Evolutionary conservation across 2,888 invertebrate genomes (phyloP).

Genomic region (Mamestra brassicae): DNA sequence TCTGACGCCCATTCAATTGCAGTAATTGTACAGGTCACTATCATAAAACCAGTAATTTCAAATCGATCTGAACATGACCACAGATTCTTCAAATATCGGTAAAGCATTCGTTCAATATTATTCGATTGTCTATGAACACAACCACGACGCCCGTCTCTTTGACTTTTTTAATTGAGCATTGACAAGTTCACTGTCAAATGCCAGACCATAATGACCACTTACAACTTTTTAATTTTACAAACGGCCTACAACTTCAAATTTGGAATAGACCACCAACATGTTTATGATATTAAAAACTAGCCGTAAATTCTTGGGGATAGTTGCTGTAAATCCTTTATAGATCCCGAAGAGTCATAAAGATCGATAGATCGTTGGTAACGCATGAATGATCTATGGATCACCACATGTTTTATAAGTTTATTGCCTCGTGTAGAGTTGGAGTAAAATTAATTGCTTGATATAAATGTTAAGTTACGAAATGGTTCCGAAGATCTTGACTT

Average conservation of each 20-base stretch:
- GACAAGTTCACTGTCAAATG: constrained; percentile 53
- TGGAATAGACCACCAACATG: constrained; percentile 76
- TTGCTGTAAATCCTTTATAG: constrained; percentile 79
- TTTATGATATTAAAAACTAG: constrained; percentile 74
- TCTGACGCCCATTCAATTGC: constrained; percentile 10
- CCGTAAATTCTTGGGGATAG: constrained; percentile 71
- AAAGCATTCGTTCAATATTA: constrained; percentile 40
- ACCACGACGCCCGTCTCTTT: constrained; percentile 43
- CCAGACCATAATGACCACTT: constrained; percentile 71
- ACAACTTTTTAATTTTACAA: constrained; percentile 55
- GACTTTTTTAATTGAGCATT: constrained; percentile 30
- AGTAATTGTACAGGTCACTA: constrained; percentile 26
- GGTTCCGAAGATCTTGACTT: constrained; percentile 1
- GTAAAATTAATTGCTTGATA: constrained; percentile 55
- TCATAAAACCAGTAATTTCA: constrained; percentile 11
- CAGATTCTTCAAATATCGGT: constrained; percentile 42
- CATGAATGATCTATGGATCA: constrained; percentile 78
- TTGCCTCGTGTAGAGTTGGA: constrained; percentile 58
- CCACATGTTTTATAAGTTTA: constrained; percentile 71
- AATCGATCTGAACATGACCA: constrained; percentile 18
- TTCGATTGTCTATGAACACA: constrained; percentile 30
- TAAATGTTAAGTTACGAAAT: constrained; percentile 52
- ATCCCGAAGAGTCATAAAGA: constrained; percentile 74
- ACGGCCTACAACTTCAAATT: constrained; percentile 60
- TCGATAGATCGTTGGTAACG: constrained; percentile 70